Conservation (phyloP, 1,140 invertebrate genomes). For the Neuroterus valhalla region DNA sequence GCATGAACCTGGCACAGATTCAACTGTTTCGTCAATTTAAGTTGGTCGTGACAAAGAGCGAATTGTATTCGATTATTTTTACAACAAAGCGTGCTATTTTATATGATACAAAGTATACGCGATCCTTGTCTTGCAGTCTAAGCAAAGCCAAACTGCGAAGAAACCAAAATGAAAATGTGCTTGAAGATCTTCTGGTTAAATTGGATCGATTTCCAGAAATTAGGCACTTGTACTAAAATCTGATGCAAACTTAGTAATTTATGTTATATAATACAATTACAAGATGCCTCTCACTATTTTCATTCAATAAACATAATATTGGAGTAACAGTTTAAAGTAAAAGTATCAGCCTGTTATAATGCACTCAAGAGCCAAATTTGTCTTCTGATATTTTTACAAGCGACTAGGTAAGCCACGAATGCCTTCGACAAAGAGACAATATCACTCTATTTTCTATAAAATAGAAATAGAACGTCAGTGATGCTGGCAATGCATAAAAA, state of each 20-base stretch:
- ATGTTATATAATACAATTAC: background rate
- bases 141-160: background rate
- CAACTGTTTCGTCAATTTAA: background rate
- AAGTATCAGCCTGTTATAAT: background rate
- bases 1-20: background rate
- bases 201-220: too few relatives aligned
- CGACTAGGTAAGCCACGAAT: too few relatives aligned
- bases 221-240: background rate
- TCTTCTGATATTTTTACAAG: background rate
- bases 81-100: background rate
- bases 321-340: background rate
- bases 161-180: conserved; percentile 1
- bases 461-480: too few relatives aligned
- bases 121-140: conserved; percentile 1
- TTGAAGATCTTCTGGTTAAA: background rate
- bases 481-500: too few relatives aligned
- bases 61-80: conserved; percentile 8
- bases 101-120: conserved; percentile 22
- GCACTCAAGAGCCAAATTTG: background rate
- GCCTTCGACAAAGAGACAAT: too few relatives aligned
- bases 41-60: background rate
- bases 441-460: too few relatives aligned
- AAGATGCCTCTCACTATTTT: background rate
- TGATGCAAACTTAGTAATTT: conserved; percentile 9
- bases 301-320: background rate